phyloP scores from a whole-genome alignment of 2,113 vertebrate species.

The Myocastor coypus region DNA sequence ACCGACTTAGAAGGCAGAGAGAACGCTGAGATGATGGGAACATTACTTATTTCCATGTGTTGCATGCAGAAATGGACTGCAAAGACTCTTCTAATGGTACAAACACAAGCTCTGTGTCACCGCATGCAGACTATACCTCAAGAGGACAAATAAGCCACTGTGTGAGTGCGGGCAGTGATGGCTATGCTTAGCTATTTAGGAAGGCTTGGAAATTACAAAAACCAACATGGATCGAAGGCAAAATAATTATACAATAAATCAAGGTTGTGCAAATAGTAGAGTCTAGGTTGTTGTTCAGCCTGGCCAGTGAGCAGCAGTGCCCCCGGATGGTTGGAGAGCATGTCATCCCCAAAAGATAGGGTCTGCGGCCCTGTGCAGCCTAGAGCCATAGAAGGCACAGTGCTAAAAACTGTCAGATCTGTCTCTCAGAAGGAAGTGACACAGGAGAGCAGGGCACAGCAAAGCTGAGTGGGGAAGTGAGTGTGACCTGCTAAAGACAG shows the following conservation, averaged over 20 bases:
- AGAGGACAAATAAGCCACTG: not conserved
- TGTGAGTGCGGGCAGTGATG: not conserved
- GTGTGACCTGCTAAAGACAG: not conserved
- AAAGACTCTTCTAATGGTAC: not conserved
- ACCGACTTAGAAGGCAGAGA: not conserved
- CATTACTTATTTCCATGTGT: not conserved
- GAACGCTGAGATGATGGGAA: not conserved
- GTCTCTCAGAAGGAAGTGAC: not conserved
- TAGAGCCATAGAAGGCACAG: not conserved
- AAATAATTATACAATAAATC: not conserved
- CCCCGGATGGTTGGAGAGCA: not conserved
- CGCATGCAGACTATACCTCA: not conserved
- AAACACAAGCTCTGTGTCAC: not conserved
- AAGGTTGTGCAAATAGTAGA: not conserved
- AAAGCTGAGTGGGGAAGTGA: not conserved
- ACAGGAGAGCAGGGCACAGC: not conserved
- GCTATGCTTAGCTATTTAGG: not conserved
- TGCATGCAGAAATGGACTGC: not conserved
- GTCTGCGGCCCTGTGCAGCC: not conserved
- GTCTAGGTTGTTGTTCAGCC: not conserved
- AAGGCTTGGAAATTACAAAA: not conserved
- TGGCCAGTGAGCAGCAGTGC: not conserved
- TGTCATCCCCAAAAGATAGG: not conserved
- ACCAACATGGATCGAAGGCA: not conserved
- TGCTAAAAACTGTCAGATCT: not conserved